A percentile compares a stretch with the other conserved stretches of the same genome.
Evolutionary conservation across 2,797 vertebrate species (phyloP).

Genomic region (Cryptoprocta ferox): DNA sequence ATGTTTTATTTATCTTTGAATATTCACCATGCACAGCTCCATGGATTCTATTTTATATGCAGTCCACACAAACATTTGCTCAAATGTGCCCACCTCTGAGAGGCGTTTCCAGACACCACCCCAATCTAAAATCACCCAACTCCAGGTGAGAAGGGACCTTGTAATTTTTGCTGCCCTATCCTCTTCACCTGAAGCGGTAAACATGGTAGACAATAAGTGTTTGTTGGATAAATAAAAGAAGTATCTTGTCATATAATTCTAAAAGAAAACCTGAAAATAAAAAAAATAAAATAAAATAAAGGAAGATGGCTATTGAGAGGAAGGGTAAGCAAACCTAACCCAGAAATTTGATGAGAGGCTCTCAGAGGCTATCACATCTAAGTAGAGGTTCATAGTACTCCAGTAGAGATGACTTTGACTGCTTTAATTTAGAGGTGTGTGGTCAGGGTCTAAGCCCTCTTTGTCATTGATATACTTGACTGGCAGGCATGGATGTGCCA

Average conservation of each 20-base stretch:
- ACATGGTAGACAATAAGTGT: background rate
- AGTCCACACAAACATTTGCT: background rate
- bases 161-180: background rate
- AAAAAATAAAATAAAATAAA: background rate
- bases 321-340: rapidly evolving
- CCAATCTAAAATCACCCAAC: background rate
- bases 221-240: background rate
- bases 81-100: background rate
- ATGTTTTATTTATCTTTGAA: background rate
- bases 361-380: slow-evolving; percentile 84
- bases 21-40: background rate
- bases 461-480: slow-evolving; percentile 93
- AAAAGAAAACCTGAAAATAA: slow-evolving; percentile 37
- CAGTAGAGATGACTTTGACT: slow-evolving; percentile 89
- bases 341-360: slow-evolving; percentile 74
- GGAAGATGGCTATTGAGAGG: background rate
- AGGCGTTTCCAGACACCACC: background rate
- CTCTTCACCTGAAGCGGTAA: background rate
- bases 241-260: background rate
- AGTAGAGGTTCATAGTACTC: slow-evolving; percentile 89
- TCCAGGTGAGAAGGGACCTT: background rate
- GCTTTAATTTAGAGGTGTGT: slow-evolving; percentile 91
- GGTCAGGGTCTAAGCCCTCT: slow-evolving; percentile 87
- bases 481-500: slow-evolving; percentile 90
- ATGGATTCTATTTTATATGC: background rate